A percentile compares a stretch with the other conserved stretches of the same genome.
phyloP scores from a whole-genome alignment of 1,140 invertebrate genomes.

The Diabrotica virgifera region DNA sequence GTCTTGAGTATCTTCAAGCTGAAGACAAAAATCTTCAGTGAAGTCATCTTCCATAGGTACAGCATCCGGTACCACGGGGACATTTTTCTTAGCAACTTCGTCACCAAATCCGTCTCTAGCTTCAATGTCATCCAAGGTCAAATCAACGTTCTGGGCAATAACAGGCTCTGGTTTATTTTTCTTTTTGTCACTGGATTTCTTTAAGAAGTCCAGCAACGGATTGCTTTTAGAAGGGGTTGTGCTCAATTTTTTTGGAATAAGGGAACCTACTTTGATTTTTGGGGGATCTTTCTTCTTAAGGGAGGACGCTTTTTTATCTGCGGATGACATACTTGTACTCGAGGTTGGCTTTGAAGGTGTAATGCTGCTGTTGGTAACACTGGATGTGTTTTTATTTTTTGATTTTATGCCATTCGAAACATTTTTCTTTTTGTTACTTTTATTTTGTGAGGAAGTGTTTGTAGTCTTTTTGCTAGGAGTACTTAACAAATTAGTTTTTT shows the following conservation, averaged over 20 bases:
- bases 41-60: conserved; percentile 43
- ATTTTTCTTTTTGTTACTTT: background rate
- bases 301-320: too few relatives aligned
- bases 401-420: background rate
- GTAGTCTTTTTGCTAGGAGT: background rate
- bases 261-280: conserved; percentile 13
- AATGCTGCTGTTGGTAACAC: background rate
- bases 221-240: conserved; percentile 22
- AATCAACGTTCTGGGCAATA: conserved; percentile 5
- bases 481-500: too few relatives aligned
- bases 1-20: conserved; percentile 58
- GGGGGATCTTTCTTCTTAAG: background rate
- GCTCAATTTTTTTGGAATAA: conserved; percentile 15
- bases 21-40: conserved; percentile 65
- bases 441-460: background rate
- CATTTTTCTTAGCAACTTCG: conserved; percentile 36
- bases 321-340: background rate
- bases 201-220: conserved; percentile 29
- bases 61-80: conserved; percentile 32
- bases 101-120: background rate
- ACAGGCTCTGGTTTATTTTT: conserved; percentile 5
- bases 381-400: background rate
- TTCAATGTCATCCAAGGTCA: conserved; percentile 32
- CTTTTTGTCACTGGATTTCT: conserved; percentile 20
- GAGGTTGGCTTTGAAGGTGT: background rate